These are phyloP conservation scores for Cancer borealis DNA, from an alignment of 2,888 invertebrate species.

Conservation along the genomic window DNA sequence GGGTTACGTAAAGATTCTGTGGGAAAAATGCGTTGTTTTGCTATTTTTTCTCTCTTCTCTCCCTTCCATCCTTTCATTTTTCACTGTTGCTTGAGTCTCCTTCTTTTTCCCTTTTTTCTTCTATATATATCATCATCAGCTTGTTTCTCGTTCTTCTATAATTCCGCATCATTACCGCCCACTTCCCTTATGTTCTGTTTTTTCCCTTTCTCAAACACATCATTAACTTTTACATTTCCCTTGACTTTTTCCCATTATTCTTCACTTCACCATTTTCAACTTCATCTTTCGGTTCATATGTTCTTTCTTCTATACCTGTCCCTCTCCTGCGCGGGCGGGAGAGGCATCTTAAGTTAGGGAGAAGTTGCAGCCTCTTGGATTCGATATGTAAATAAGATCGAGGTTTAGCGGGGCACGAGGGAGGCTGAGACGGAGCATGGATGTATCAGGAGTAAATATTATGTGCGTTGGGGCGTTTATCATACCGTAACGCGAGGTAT, in stretches of 20 bases:
- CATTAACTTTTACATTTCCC: not conserved
- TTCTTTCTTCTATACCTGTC: not conserved
- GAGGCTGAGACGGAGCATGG: not conserved
- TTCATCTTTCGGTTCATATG: not conserved
- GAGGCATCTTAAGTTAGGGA: not conserved
- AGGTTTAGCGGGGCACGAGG: not conserved
- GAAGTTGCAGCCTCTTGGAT: not conserved
- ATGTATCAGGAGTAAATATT: not conserved
- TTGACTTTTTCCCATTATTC: not conserved
- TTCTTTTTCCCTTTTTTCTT: not conserved
- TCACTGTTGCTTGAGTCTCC: too few relatives aligned
- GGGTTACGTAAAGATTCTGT: not conserved
- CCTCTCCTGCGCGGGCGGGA: not conserved
- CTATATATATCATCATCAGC: not conserved
- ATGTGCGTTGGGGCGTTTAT: not conserved
- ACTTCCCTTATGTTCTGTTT: not conserved
- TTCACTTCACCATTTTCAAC: not conserved
- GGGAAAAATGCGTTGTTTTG: not conserved
- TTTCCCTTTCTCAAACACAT: not conserved
- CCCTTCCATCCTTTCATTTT: too few relatives aligned
- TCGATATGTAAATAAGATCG: slow-evolving; percentile 25
- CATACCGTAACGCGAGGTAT: not conserved
- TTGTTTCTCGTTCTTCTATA: not conserved
- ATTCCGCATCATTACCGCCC: not conserved
- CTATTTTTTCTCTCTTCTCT: not conserved